Conservation (phyloP, 1,140 invertebrate genomes). For the Drosophila santomea region DNA sequence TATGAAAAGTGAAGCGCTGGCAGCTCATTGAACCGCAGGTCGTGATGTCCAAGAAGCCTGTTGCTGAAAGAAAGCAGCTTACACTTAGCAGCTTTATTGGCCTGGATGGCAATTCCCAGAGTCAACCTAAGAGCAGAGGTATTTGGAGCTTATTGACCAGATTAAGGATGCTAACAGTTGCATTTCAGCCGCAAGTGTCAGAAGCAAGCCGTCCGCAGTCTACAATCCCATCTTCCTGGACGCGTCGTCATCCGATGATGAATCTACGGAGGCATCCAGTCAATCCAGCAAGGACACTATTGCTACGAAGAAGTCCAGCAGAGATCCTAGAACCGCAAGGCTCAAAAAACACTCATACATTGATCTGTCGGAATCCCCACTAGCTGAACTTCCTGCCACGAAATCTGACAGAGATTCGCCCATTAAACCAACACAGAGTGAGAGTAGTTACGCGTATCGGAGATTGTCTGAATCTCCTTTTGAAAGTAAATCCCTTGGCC, state of each 20-base stretch:
- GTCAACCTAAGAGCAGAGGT: conserved; percentile 18
- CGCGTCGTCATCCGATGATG: conserved; percentile 76
- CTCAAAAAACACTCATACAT: conserved; percentile 27
- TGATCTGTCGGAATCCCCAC: no score
- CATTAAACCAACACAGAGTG: neutral
- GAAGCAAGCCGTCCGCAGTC: conserved; percentile 19
- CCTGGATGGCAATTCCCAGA: conserved; percentile 28
- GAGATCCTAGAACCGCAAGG: neutral
- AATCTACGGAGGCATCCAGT: conserved; percentile 20
- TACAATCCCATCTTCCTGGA: conserved; percentile 80
- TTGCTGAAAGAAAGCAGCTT: conserved; percentile 44
- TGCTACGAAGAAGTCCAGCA: conserved; percentile 8
- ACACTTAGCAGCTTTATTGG: conserved; percentile 59
- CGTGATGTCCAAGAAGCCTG: conserved; percentile 34
- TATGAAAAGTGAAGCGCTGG: conserved; percentile 84
- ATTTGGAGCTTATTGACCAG: neutral
- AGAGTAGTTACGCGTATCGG: neutral
- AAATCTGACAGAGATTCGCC: neutral
- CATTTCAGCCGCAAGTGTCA: conserved; percentile 21
- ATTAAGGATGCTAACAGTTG: neutral
- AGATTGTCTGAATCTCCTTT: neutral
- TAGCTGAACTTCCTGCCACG: neutral
- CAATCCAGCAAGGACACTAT: conserved; percentile 24
- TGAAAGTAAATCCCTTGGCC: neutral
- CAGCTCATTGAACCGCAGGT: conserved; percentile 85